Base-by-base conservation (phyloP, 92 coral and sea anemone species). In the Porites divaricata region DNA sequence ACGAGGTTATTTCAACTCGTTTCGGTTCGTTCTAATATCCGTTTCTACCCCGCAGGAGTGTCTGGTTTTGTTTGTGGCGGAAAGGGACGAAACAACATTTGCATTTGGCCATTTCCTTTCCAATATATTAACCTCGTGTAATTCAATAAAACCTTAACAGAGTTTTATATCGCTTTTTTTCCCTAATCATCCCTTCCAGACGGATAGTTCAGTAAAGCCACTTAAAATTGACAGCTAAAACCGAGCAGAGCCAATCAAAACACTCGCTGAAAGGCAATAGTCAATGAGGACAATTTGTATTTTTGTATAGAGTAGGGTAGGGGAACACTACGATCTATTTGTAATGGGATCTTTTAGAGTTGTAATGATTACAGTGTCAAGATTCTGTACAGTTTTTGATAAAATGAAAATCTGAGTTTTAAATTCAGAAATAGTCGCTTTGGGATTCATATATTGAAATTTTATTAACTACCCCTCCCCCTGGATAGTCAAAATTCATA, bases 391-490 rank as follows among this genome's bases (percentile, higher is more conserved):
- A 65, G 8, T 49, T 2, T 65, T 66, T 49, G 0, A 13, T 9
- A 3, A 65, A 25, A 16, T 8, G 51, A 48, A 50, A 23, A 50
- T 8, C 0, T 10, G 9, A 2, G 52, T 61, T 76, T 76, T n/a
- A 20, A 14, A n/a, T 61, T 59, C 5, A 16, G 19, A 61, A 61
- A 35, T 22, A 11, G 14, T 26, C 6, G 13, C 65, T 21, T 61
- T 61, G n/a, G 12, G 24, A 20, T 10, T 51, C 25, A 25, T 2
- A 8, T 10, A 14, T 54, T 10, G 63, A 13, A 1, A 16, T 54
- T 11, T 14, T 23, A 4, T 63, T 12, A 7, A 22, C 57, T 4
- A 26, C 79, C 86, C 79, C 77, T 70, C 78, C 86, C 45, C 86
- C 50, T 70, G 20, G 76, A 56, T 45, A 80, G 85, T 56, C 52